Evolutionary conservation across 1,140 invertebrate species (phyloP), one percentile per base, ranked within the genome.

Genomic region (Trypoxylus dichotomus): DNA sequence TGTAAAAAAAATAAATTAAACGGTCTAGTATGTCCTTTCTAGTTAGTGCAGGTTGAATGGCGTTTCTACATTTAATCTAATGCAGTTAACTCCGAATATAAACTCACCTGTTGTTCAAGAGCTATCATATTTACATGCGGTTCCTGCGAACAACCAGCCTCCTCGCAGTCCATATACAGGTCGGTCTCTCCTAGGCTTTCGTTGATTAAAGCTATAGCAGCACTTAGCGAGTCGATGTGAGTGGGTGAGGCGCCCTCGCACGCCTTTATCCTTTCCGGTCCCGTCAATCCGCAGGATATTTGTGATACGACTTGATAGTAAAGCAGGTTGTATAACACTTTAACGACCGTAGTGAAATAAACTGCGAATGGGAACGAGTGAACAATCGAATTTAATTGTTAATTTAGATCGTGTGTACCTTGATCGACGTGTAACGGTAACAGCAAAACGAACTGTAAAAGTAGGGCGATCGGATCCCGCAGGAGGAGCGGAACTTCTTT

Each of bases 281-380:
- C 86, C 75, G 87, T 90, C 85, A 96, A 90, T 81, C 89, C 90
- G 85, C 90, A 92, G 41, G 89, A 93, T 7, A 95, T 82, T 86
- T 93, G 92, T 0, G 92, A 86, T 25, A 97, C 89, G 43, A 95
- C 92, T 91, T 98, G 96, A 85, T 97, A 93, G 86, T 95, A 97
- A 58, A 94, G 88, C 54, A 97, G 88, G 87, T 97, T 96, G 88
- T 96, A 98, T 42, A 97, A 87, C 79, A 93, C 91, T 84, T 94
- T 93, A 0, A 97, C 93, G 78, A 97, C 91, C 83, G 93, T 93
- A 8, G 92, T 93, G 85, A 95, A 97, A 85, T 97, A 96, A 25
- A 92, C 96, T 96, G 86, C n/a, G n/a, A 54, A 54, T 27, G 5
- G 5, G 10, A 75, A 24, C 19, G 54, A 7, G n/a, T 75, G 19